phyloP scores from a whole-genome alignment of 2,797 vertebrate genomes.

The Fundulus diaphanus region DNA sequence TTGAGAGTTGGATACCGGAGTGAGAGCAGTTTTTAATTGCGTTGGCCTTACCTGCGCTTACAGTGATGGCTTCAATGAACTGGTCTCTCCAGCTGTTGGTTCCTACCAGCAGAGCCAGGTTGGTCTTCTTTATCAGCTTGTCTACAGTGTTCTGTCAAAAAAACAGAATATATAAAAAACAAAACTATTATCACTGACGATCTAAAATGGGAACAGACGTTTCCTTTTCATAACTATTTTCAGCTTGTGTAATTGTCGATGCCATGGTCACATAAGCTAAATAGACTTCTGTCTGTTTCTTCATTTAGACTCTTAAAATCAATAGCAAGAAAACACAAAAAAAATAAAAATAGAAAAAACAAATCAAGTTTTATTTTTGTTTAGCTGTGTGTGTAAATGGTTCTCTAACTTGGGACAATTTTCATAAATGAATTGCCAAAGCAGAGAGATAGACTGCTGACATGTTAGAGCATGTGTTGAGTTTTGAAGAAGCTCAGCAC shows the following conservation, averaged over 20 bases:
- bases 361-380: background rate
- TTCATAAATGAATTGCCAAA: background rate
- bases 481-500: background rate
- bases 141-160: constrained; percentile 93
- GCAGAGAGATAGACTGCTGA: background rate
- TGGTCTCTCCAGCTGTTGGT: constrained; percentile 99
- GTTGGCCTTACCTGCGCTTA: constrained; percentile 91
- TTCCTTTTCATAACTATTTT: background rate
- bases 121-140: constrained; percentile 99
- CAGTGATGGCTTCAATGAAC: constrained; percentile 98
- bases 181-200: background rate
- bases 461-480: background rate
- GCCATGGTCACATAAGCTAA: background rate
- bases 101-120: constrained; percentile 96
- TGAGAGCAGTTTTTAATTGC: background rate
- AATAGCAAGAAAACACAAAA: background rate
- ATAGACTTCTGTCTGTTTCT: background rate
- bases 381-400: background rate
- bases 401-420: background rate
- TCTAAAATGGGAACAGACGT: background rate
- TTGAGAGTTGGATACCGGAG: background rate
- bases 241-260: too few relatives aligned
- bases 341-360: too few relatives aligned
- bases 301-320: background rate
- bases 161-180: background rate